phyloP scores from a whole-genome alignment of 2,113 vertebrate genomes.

The Mystacornis crossleyi region DNA sequence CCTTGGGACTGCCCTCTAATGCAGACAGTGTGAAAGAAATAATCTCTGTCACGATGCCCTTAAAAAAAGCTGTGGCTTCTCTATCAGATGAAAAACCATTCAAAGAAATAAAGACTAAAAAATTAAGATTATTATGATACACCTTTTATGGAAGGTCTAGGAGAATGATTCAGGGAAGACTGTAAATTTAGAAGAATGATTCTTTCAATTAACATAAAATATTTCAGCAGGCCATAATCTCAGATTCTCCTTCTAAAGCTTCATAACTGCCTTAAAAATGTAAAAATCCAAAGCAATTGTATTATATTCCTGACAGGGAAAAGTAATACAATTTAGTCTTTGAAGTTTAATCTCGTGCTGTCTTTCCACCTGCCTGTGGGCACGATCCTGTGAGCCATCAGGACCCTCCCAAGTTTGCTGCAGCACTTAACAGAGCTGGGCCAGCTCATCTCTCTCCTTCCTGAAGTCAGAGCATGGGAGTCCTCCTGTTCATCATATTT shows the following conservation, averaged over 20 bases:
- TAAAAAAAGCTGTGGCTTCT: neutral
- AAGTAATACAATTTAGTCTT: neutral
- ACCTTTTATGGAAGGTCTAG: neutral
- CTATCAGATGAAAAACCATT: neutral
- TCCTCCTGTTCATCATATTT: neutral
- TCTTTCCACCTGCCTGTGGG: neutral
- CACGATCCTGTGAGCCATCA: neutral
- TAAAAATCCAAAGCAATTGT: constrained; percentile 9
- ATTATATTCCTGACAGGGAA: neutral
- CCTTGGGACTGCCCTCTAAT: neutral
- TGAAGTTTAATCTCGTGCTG: neutral
- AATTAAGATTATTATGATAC: neutral
- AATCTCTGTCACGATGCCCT: neutral
- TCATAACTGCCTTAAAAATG: neutral
- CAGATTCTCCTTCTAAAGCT: neutral
- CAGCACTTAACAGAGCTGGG: neutral
- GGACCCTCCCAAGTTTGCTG: neutral
- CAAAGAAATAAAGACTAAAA: neutral
- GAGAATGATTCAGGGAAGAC: neutral
- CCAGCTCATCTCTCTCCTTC: neutral
- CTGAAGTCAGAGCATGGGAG: neutral
- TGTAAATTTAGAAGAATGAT: neutral
- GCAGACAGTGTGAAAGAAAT: neutral
- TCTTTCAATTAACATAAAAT: neutral
- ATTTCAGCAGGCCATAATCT: neutral